Conservation (phyloP, 2,888 invertebrate genomes). For the Acanthococcus lagerstroemiae region DNA sequence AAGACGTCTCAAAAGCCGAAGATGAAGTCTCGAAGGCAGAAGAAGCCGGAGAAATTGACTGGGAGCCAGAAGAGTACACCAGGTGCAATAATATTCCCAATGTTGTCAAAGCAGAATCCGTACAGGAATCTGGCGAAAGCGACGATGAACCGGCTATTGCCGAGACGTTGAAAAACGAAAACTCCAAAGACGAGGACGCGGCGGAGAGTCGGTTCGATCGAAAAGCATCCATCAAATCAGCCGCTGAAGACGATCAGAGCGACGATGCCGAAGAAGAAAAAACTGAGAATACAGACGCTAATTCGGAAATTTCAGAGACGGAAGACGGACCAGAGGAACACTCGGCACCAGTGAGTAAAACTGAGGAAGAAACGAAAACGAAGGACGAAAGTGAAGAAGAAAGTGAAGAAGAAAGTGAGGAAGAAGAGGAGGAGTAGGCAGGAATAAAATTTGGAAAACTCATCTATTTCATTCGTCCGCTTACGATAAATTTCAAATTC, state of each 20-base stretch:
- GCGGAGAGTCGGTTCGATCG: no score
- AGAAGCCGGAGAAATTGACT: no score
- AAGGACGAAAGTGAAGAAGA: not conserved
- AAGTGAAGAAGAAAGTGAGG: not conserved
- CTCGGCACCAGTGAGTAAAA: not conserved
- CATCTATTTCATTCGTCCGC: no score
- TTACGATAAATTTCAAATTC: no score
- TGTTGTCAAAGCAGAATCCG: not conserved
- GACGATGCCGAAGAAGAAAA: constrained; percentile 19
- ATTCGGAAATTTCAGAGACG: constrained; percentile 20
- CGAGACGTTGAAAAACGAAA: constrained; percentile 5
- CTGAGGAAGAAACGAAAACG: not conserved
- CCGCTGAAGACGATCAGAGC: constrained; percentile 9
- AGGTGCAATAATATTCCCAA: constrained; percentile 1
- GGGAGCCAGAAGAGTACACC: not conserved
- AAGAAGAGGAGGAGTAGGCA: not conserved
- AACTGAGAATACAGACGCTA: constrained; percentile 21
- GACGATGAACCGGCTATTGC: constrained; percentile 16
- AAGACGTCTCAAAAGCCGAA: no score
- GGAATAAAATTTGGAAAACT: no score
- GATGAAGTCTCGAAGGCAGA: no score
- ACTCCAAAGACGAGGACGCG: not conserved
- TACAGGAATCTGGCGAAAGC: no score
- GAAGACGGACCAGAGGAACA: constrained; percentile 7
- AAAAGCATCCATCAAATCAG: no score